phyloP scores from a whole-genome alignment of 2,888 invertebrate species.

The Caenorhabditis sinica region DNA sequence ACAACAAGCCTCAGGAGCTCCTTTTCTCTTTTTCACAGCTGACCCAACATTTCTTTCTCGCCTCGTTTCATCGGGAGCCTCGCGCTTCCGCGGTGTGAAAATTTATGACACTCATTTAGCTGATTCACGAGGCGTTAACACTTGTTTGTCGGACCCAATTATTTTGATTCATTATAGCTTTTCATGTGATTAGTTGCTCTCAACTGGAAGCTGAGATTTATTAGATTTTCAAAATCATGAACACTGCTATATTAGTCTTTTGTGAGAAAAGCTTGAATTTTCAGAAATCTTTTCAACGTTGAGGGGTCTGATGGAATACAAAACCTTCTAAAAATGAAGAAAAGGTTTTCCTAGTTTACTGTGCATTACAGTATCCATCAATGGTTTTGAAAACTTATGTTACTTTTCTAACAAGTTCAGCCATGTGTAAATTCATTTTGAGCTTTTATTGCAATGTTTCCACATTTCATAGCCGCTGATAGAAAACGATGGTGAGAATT shows the following conservation, averaged over 20 bases:
- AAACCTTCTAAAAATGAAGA: too few species aligned
- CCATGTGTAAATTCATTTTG: too few species aligned
- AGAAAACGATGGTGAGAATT: too few species aligned
- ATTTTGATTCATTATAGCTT: constrained; percentile 1
- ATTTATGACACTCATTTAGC: constrained; percentile 58
- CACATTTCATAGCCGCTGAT: too few species aligned
- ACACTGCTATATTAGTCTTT: background rate
- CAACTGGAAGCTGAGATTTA: background rate
- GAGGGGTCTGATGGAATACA: too few species aligned
- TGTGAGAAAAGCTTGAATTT: too few species aligned
- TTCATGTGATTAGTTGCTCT: background rate
- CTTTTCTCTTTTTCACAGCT: constrained; percentile 44
- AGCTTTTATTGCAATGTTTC: too few species aligned
- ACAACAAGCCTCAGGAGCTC: constrained; percentile 42
- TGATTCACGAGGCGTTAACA: constrained; percentile 55
- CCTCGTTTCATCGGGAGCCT: constrained; percentile 24
- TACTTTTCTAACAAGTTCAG: too few species aligned
- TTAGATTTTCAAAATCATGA: background rate
- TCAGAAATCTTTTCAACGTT: too few species aligned
- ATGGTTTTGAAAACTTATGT: too few species aligned
- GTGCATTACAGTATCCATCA: too few species aligned
- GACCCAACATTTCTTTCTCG: constrained; percentile 56
- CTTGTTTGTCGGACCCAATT: constrained; percentile 43
- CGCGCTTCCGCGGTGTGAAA: constrained; percentile 26
- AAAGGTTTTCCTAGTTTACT: too few species aligned